phyloP scores from a whole-genome alignment of 2,888 invertebrate genomes.

The Camptogramma bilineatum region DNA sequence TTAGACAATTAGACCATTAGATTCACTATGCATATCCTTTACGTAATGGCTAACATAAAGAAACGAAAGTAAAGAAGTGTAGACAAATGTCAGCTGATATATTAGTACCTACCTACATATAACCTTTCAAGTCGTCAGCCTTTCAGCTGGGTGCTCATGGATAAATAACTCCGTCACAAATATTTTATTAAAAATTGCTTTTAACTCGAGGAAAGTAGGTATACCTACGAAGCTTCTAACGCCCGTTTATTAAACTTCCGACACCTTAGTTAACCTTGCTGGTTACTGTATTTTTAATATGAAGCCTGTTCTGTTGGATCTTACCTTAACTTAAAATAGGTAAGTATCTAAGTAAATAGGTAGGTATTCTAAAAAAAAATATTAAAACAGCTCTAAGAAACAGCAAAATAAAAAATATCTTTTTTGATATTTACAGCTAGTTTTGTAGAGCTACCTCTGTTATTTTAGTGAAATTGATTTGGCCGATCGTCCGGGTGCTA shows the following conservation, averaged over 20 bases:
- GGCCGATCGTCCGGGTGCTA: constrained; percentile 42
- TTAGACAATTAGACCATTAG: no score
- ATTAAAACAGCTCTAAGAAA: neutral
- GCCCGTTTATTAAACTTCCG: constrained; percentile 45
- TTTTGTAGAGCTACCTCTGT: constrained; percentile 49
- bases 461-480: constrained; percentile 62
- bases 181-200: constrained; percentile 44
- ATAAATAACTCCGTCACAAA: constrained; percentile 34
- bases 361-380: neutral
- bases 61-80: no score
- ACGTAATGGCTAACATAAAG: constrained; percentile 15
- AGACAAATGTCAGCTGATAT: constrained; percentile 2
- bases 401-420: neutral
- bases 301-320: constrained; percentile 16
- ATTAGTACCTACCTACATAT: no score
- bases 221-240: constrained; percentile 42
- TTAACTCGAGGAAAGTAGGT: constrained; percentile 39
- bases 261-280: constrained; percentile 46
- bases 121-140: constrained; percentile 15
- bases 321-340: neutral
- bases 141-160: constrained; percentile 19
- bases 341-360: neutral
- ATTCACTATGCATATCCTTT: constrained; percentile 23
- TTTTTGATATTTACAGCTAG: neutral
- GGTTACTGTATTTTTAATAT: constrained; percentile 45